Evolutionary conservation across 2,888 invertebrate genomes (phyloP).

Genomic region (Amphipyra tragopoginis): DNA sequence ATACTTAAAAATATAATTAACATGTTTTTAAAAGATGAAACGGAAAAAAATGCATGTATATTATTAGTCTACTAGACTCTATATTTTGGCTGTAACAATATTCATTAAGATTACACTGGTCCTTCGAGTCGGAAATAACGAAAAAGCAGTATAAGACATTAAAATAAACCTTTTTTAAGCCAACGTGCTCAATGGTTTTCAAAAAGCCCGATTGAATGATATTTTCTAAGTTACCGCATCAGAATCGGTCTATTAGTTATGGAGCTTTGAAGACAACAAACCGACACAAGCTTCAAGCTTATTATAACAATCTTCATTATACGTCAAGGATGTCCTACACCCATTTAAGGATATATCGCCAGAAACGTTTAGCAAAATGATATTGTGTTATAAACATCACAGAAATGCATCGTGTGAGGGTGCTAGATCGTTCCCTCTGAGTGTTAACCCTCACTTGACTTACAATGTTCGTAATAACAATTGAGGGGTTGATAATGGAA

Average conservation of each 20-base stretch:
- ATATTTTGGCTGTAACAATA: too few relatives aligned
- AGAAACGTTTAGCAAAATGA: constrained; percentile 18
- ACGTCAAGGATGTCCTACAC: neutral
- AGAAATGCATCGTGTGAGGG: constrained; percentile 26
- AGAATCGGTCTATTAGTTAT: neutral
- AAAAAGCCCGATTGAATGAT: too few relatives aligned
- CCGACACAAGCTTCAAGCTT: neutral
- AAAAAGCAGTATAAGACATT: too few relatives aligned
- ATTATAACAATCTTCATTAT: neutral
- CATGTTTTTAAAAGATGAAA: too few relatives aligned
- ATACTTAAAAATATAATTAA: too few relatives aligned
- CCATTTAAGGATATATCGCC: neutral
- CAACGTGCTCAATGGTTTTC: too few relatives aligned
- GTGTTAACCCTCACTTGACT: constrained; percentile 47
- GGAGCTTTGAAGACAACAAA: neutral
- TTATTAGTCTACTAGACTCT: too few relatives aligned
- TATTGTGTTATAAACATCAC: constrained; percentile 17
- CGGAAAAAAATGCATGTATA: too few relatives aligned
- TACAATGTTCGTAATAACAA: constrained; percentile 48
- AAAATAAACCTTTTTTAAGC: too few relatives aligned
- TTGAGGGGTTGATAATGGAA: constrained; percentile 43
- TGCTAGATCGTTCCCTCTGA: constrained; percentile 22
- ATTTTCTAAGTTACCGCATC: neutral
- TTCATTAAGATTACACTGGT: too few relatives aligned
- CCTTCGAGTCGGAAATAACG: too few relatives aligned